Percentiles rank a stretch among this genome's conserved stretches.
Evolutionary conservation across 1,140 invertebrate genomes (phyloP).

Genomic region (Dreissena polymorpha): DNA sequence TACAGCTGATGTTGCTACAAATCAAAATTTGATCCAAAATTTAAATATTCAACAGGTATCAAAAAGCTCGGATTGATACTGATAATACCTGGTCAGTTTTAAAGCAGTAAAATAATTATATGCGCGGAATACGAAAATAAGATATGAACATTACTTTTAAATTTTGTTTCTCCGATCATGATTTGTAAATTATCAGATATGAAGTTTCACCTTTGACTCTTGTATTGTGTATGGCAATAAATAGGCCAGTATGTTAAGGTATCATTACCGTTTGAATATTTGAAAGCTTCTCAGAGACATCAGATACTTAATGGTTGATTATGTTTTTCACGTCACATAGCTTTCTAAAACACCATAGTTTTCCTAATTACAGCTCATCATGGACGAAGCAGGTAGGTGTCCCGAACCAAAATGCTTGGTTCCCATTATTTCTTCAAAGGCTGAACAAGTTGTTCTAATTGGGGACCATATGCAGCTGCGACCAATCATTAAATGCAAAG

Average conservation of each 20-base stretch:
- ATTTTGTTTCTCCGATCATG: not conserved
- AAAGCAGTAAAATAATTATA: not conserved
- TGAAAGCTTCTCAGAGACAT: too few species aligned
- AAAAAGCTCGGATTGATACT: too few species aligned
- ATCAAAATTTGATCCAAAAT: constrained; percentile 33
- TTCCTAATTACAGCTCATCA: constrained; percentile 66
- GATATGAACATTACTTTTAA: not conserved
- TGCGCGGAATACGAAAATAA: not conserved
- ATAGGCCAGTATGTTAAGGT: not conserved
- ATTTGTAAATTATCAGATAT: not conserved
- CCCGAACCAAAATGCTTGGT: constrained; percentile 60
- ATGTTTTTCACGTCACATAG: too few species aligned
- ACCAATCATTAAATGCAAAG: constrained; percentile 56
- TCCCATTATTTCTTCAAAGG: constrained; percentile 36
- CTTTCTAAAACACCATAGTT: too few species aligned
- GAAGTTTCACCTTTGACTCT: not conserved
- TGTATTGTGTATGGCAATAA: not conserved
- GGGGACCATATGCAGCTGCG: constrained; percentile 64
- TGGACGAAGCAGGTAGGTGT: constrained; percentile 67
- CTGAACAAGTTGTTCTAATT: constrained; percentile 62
- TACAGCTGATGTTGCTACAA: constrained; percentile 57
- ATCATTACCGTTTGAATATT: too few species aligned
- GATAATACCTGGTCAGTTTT: not conserved
- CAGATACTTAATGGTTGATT: too few species aligned
- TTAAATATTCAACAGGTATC: constrained; percentile 19